Base-by-base conservation (phyloP, 2,888 invertebrate species). In the Tiliacea aurago region DNA sequence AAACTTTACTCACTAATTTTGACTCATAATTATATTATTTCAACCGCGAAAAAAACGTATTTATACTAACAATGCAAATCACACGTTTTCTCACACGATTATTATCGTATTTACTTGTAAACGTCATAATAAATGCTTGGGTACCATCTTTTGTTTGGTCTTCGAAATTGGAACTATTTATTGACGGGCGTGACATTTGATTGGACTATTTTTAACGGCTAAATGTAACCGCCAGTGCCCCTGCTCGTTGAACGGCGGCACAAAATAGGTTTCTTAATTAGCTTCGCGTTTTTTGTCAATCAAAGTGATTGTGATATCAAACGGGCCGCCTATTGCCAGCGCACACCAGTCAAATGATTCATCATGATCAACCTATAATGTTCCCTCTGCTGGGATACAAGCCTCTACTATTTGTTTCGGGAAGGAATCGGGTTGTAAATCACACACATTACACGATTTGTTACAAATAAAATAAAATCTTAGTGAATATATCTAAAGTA, bases 131-230 rank as follows among this genome's bases (percentile, higher is more conserved):
- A 92, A 89, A 87, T 89, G 88, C 87, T 89, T 86, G 88, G 90
- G 88, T 86, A 89, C 85, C 86, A 88, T 92, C 93, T 91, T 92
- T 94, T 94, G 94, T 94, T 95, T 94, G 92, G 84, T 87, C 86
- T 93, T 94, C 88, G 92, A 93, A 95, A 92, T 93, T 94, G 88
- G 93, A 94, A 95, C 93, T 89, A 78, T 80, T 86, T 87, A 90
- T 87, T 86, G 87, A 87, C 86, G 92, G 94, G 92, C 93, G 78
- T 94, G 95, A 94, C 95, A 90, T 90, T 90, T 77, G 83, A 88
- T 88, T 87, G 86, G 80, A 89, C 94, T 95, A 95, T 95, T 95
- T 95, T 93, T 93, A 91, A 87, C 92, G 87, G 86, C 81, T 83
- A 83, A 81, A 87, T 74, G 62, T 73, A 84, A 87, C 78, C 72